phyloP scores from a whole-genome alignment of 2,113 vertebrate genomes.

The mouse (Mus musculus) region GRCm39 chr12:29326001-29326500 shows the following conservation, averaged over 20 bases:
- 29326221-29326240: background rate
- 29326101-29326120: background rate
- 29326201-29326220: background rate
- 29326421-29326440: background rate
- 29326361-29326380: no score
- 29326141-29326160: background rate
- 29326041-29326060: background rate
- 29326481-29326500: fast-evolving
- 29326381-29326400: background rate
- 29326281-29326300: background rate
- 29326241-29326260: background rate
- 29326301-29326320: fast-evolving
- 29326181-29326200: fast-evolving
- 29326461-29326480: fast-evolving
- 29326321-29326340: background rate
- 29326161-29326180: no score
- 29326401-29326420: background rate
- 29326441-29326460: background rate
- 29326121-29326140: background rate
- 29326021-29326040: background rate
- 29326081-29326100: background rate
- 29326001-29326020: background rate
- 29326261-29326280: background rate
- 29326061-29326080: background rate
- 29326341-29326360: no score